Conservation (phyloP, 1,140 invertebrate genomes). For the Drosophila lacteicornis region DNA sequence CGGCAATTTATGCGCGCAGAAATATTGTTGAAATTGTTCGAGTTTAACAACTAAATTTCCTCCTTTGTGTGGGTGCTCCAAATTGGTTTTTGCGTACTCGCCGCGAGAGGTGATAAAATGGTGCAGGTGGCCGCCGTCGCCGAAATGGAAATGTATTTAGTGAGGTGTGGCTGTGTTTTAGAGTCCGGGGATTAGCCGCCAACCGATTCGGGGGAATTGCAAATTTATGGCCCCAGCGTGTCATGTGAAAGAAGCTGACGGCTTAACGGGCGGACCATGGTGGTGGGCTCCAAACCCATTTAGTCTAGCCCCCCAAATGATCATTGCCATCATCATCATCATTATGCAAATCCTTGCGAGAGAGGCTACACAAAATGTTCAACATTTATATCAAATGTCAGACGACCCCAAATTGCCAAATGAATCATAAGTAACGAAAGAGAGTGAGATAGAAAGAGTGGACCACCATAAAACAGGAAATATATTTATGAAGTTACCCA, state of each 20-base stretch:
- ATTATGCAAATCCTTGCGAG: slow-evolving; percentile 68
- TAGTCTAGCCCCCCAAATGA: slow-evolving; percentile 35
- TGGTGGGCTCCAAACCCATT: slow-evolving; percentile 23
- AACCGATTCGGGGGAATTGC: slow-evolving; percentile 44
- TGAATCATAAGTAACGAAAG: slow-evolving; percentile 70
- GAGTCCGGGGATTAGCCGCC: slow-evolving; percentile 37
- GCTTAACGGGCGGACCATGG: slow-evolving; percentile 32
- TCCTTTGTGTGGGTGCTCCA: slow-evolving; percentile 64
- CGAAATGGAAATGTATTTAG: slow-evolving; percentile 50
- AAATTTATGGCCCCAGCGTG: slow-evolving; percentile 66
- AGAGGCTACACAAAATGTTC: slow-evolving; percentile 52
- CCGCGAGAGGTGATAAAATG: slow-evolving; percentile 65
- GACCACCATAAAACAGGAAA: slow-evolving; percentile 80
- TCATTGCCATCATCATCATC: slow-evolving; percentile 42
- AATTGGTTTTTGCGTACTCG: slow-evolving; percentile 69
- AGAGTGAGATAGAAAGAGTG: slow-evolving; percentile 13
- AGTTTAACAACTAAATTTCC: slow-evolving; percentile 81
- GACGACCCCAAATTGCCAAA: slow-evolving; percentile 76
- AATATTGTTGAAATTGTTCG: slow-evolving; percentile 79
- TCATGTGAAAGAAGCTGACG: slow-evolving; percentile 61
- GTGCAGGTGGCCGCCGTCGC: slow-evolving; percentile 56
- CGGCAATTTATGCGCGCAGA: slow-evolving; percentile 75
- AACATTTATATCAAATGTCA: slow-evolving; percentile 80
- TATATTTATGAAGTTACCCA: slow-evolving; percentile 67
- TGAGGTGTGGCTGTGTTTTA: slow-evolving; percentile 38